Percentiles rank a stretch among this genome's conserved stretches.
phyloP scores from a whole-genome alignment of 1,140 invertebrate species.

The Acromyrmex echinatior region DNA sequence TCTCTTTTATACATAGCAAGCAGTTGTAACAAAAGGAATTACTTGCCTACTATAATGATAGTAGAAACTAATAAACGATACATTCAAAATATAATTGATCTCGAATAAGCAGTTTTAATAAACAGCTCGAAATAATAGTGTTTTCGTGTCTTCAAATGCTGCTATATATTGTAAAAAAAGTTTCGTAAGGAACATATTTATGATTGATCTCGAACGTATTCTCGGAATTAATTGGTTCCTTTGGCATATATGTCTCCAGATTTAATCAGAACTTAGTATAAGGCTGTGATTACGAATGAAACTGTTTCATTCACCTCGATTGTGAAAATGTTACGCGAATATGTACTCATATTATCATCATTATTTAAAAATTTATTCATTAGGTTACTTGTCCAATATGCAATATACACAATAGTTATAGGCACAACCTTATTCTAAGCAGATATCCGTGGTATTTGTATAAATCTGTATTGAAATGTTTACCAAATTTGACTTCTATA shows the following conservation, averaged over 20 bases:
- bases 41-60: constrained; percentile 38
- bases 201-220: constrained; percentile 18
- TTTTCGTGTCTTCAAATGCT: constrained; percentile 18
- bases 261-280: constrained; percentile 54
- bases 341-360: background rate
- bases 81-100: constrained; percentile 49
- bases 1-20: constrained; percentile 44
- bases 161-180: background rate
- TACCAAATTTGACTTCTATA: constrained; percentile 61
- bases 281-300: constrained; percentile 28
- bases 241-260: background rate
- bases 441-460: constrained; percentile 58
- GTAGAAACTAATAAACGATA: constrained; percentile 21
- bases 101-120: constrained; percentile 2
- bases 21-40: constrained; percentile 42
- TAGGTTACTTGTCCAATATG: constrained; percentile 39
- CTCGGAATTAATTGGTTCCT: background rate
- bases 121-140: constrained; percentile 31
- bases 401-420: constrained; percentile 58
- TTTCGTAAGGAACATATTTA: background rate
- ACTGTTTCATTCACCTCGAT: background rate
- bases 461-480: constrained; percentile 68
- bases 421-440: constrained; percentile 67
- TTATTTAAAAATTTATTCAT: constrained; percentile 39
- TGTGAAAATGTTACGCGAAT: background rate